Conservation (phyloP, 2,888 invertebrate species). For the Podabrus alpinus region DNA sequence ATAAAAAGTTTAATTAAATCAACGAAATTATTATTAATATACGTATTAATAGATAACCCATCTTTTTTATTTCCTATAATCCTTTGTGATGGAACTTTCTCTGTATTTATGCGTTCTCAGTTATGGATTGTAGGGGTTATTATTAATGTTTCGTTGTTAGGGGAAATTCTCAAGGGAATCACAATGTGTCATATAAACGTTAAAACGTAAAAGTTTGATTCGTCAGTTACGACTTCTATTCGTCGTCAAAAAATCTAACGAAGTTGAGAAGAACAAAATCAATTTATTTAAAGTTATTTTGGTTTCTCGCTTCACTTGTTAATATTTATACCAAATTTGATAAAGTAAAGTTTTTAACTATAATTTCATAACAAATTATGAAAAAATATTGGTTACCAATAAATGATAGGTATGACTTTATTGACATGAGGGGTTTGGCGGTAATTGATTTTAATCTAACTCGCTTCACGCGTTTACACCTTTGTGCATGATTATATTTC, state of each 20-base stretch:
- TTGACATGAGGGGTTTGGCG: constrained; percentile 6
- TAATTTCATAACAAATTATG: not conserved
- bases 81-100: constrained; percentile 1
- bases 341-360: not conserved
- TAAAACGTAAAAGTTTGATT: constrained; percentile 19
- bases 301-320: constrained; percentile 3
- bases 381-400: not conserved
- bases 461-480: constrained; percentile 11
- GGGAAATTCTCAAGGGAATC: constrained; percentile 19
- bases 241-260: constrained; percentile 1
- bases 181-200: constrained; percentile 21
- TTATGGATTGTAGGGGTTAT: constrained; percentile 18
- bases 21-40: not conserved
- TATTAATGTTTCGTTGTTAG: constrained; percentile 19
- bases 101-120: constrained; percentile 1
- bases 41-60: constrained; percentile 8
- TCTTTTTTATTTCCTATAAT: constrained; percentile 4
- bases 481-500: constrained; percentile 13
- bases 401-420: constrained; percentile 7
- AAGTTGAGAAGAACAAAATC: constrained; percentile 5
- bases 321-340: not conserved
- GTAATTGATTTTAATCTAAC: constrained; percentile 19
- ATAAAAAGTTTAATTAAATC: not conserved
- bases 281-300: constrained; percentile 15
- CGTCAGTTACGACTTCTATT: constrained; percentile 19